phyloP scores from a whole-genome alignment of 2,888 invertebrate genomes.

The Koerneria pararmatus region DNA sequence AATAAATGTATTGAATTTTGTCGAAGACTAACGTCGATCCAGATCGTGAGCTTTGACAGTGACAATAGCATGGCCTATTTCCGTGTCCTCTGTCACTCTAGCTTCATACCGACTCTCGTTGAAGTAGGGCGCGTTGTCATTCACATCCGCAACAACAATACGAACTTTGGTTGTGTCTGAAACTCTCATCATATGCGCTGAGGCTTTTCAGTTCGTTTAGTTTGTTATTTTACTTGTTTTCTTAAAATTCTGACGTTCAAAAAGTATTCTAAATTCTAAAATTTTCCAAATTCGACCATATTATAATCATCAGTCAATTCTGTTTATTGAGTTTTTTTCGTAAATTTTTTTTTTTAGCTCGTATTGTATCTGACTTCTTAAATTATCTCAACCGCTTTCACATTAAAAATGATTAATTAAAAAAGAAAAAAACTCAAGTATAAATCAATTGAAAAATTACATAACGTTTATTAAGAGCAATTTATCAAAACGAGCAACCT shows the following conservation, averaged over 20 bases:
- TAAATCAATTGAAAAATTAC: too few relatives aligned
- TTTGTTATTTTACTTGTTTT: too few relatives aligned
- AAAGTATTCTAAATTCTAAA: too few relatives aligned
- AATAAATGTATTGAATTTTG: not conserved
- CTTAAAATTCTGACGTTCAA: too few relatives aligned
- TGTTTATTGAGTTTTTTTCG: constrained; percentile 4
- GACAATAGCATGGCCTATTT: constrained; percentile 34
- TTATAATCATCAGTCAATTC: not conserved
- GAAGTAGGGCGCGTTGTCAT: constrained; percentile 95
- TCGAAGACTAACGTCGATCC: constrained; percentile 45
- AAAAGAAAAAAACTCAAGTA: too few relatives aligned
- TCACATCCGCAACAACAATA: constrained; percentile 93
- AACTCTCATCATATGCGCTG: constrained; percentile 19
- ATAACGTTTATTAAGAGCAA: too few relatives aligned
- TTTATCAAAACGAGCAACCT: too few relatives aligned
- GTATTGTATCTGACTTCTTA: too few relatives aligned
- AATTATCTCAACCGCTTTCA: too few relatives aligned
- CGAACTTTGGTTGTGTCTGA: constrained; percentile 78
- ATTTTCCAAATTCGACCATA: too few relatives aligned
- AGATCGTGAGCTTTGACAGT: constrained; percentile 52
- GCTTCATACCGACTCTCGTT: constrained; percentile 64
- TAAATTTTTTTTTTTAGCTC: not conserved
- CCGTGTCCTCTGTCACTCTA: constrained; percentile 41
- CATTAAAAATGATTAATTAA: too few relatives aligned
- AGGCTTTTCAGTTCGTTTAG: too few relatives aligned